Percentiles rank a stretch among this genome's conserved stretches.
phyloP scores from a whole-genome alignment of 2,888 invertebrate species.

The Bugulina stolonifera region DNA sequence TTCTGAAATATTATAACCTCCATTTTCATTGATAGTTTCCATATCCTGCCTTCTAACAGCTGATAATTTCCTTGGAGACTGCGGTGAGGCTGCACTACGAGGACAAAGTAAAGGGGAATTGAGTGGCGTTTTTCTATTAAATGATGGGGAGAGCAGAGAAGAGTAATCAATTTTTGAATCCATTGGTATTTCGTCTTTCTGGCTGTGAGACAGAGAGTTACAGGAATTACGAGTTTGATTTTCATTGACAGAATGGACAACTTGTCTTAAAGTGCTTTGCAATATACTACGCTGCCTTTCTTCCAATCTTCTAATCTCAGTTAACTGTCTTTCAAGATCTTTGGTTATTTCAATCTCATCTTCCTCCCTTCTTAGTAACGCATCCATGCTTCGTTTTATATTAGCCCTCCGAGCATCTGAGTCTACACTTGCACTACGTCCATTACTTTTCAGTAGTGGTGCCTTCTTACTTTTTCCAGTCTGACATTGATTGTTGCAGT shows the following conservation, averaged over 20 bases:
- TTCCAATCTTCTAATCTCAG: constrained; percentile 22
- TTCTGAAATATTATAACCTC: constrained; percentile 10
- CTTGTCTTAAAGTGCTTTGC: constrained; percentile 9
- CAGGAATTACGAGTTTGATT: background rate
- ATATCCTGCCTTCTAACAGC: constrained; percentile 8
- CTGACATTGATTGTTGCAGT: background rate
- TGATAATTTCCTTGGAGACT: constrained; percentile 16
- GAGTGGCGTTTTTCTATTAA: constrained; percentile 21
- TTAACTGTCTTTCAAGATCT: constrained; percentile 16
- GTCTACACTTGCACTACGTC: constrained; percentile 6
- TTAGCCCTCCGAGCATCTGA: background rate
- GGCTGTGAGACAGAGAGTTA: background rate
- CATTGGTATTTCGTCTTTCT: constrained; percentile 1
- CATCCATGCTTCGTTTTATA: constrained; percentile 23
- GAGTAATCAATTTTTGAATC: constrained; percentile 10
- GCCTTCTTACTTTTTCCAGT: background rate
- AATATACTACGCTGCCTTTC: constrained; percentile 20
- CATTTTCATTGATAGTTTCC: constrained; percentile 24
- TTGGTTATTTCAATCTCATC: constrained; percentile 6
- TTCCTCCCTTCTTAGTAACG: constrained; percentile 6
- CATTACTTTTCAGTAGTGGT: background rate
- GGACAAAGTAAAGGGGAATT: background rate
- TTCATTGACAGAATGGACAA: constrained; percentile 15
- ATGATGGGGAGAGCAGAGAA: constrained; percentile 14
- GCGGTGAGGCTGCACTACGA: background rate